Evolutionary conservation across 2,888 invertebrate species (phyloP), one percentile per base, ranked within the genome.

Genomic region (Phorcus lineatus): DNA sequence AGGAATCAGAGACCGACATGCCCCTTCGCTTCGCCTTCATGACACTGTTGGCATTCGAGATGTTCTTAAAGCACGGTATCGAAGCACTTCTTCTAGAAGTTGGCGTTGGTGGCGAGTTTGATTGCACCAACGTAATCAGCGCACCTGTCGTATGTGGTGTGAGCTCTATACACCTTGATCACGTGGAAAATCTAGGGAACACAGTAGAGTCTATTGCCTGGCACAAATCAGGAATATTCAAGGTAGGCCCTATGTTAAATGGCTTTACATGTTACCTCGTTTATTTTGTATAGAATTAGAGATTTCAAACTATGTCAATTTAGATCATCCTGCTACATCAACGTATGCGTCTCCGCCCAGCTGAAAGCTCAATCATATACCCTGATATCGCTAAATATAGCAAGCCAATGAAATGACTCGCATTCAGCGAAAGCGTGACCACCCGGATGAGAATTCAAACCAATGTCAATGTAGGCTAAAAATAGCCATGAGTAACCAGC

Each of bases 161-260:
- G 79, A 96, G 97, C 0, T 96, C 97, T 0, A 94, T 99, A 81
- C 98, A 97, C 0, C 91, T 97, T 47, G 99, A 99, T 92, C 99
- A 99, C 93, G 96, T 96, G 0, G 94, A 95, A 0, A 93, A 99
- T 55, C 92, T 96, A n/a, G 99, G 99, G 0, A 93, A 95, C 80
- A 97, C 97, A 0, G 90, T 99, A 17, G 95, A 96, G 54, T 95
- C 96, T 90, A 99, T 99, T 85, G 98, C 99, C 0, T 96, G 96
- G 94, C 97, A 99, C 86, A 99, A 99, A 94, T 96, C 97, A 0
- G 99, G 99, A 9, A 97, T 99, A 86, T 97, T 99, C 94, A 99
- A 99, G 91, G 92, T n/a, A n/a, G n/a, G n/a, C n/a, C n/a, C n/a
- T 92, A 82, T 74, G 76, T 22, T 31, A 36, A 7, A 36, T 7